Evolutionary conservation across 2,797 vertebrate species (phyloP).

Genomic region (Gallinago nigripennis): DNA sequence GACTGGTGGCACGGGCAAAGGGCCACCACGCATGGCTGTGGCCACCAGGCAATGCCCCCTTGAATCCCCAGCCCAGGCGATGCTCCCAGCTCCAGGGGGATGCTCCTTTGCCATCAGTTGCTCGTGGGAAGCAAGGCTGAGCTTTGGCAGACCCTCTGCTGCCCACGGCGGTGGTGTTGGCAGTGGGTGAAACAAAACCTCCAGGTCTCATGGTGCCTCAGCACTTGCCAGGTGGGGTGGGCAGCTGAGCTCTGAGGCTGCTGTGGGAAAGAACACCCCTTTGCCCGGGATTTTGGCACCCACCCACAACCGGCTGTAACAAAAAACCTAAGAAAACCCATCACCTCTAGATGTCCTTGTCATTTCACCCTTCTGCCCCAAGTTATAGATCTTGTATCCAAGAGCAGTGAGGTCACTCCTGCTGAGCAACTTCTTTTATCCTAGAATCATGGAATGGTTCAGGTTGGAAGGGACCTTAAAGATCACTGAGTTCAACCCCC

Average conservation of each 20-base stretch:
- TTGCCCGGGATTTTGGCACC: not conserved
- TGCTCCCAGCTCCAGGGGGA: fast-evolving
- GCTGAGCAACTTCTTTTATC: not conserved
- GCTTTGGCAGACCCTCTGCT: not conserved
- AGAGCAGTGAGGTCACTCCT: not conserved
- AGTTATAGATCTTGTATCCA: not conserved
- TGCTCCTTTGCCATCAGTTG: not conserved
- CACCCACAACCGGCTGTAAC: not conserved
- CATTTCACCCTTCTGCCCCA: not conserved
- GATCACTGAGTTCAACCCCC: too few relatives aligned
- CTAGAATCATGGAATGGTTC: too few relatives aligned
- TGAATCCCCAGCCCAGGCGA: fast-evolving
- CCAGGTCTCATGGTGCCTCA: not conserved
- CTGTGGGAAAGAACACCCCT: not conserved
- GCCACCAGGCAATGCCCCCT: not conserved
- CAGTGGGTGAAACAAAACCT: fast-evolving
- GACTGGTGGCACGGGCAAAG: not conserved
- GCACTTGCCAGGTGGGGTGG: not conserved
- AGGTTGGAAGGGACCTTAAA: too few relatives aligned
- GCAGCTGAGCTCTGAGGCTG: not conserved
- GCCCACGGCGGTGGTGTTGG: too few relatives aligned
- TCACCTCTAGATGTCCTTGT: not conserved
- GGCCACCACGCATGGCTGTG: not conserved
- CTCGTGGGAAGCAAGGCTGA: not conserved
- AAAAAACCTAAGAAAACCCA: not conserved